Evolutionary conservation across 2,888 invertebrate genomes (phyloP), one percentile per base, ranked within the genome.

Genomic region (Agonopterix heracliana): DNA sequence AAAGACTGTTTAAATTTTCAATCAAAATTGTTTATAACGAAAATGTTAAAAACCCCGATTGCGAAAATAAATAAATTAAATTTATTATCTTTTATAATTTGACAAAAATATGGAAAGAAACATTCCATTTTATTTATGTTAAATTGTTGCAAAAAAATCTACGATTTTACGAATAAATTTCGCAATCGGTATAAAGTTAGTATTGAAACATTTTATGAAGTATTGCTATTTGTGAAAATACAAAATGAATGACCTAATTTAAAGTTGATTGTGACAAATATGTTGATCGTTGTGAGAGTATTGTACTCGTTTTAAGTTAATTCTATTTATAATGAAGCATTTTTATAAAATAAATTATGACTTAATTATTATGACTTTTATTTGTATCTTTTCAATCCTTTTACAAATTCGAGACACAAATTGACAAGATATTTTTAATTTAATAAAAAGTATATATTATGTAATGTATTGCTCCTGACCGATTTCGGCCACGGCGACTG

Each of bases 291-390:
- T 78, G 71, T 73, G 77, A 74, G 67, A 74, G 67, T 72, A 68
- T 74, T 67, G 62, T 74, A 69, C 68, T 73, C 61, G 64, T 34
- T 26, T 13, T 80, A 79, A 77, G 74, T 78, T 78, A 76, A 72
- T 80, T 78, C 69, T 80, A 84, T 87, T 86, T 86, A 86, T 81
- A 84, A 77, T 73, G 73, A 84, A 72, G 78, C 80, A 83, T 85
- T 85, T 85, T 76, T 69, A 77, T 75, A 76, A 85, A 26, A 83
- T 81, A 82, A 81, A 81, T 61, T 60, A 73, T 71, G 71, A 72
- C 63, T 66, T 58, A 63, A 62, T 55, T 59, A 52, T 48, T 46
- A 53, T 59, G 58, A 49, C 53, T 34, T 45, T 34, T 41, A 12
- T 4, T 46, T 46, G 1, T 41, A n/a, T n/a, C n/a, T 12, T 35